Conservation (phyloP, 2,113 vertebrate genomes). For the Trogon surrucura region DNA sequence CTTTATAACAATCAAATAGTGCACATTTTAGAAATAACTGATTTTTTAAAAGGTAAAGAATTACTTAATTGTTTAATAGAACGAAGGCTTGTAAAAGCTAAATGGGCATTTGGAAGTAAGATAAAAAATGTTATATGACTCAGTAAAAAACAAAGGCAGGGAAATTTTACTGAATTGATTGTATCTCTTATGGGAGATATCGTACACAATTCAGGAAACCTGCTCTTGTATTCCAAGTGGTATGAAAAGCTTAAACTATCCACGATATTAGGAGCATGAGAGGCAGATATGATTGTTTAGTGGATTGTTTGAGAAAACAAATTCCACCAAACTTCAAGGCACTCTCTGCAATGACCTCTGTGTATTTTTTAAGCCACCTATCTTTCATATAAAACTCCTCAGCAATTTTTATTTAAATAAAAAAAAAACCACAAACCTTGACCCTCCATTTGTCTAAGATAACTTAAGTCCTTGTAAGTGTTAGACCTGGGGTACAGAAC, state of each 20-base stretch:
- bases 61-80: not conserved
- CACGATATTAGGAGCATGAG: not conserved
- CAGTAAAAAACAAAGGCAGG: not conserved
- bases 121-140: not conserved
- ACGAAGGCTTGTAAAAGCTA: not conserved
- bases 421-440: not conserved
- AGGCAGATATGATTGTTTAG: not conserved
- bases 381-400: not conserved
- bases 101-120: not conserved
- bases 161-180: not conserved
- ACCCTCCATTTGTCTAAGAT: not conserved
- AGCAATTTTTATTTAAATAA: not conserved
- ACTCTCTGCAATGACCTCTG: not conserved
- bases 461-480: conserved; percentile 19
- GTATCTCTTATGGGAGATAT: not conserved
- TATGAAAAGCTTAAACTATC: not conserved
- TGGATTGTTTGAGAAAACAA: not conserved
- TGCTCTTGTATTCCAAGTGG: not conserved
- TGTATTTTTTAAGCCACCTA: not conserved
- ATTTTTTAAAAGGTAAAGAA: not conserved
- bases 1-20: not conserved
- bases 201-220: not conserved
- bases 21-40: not conserved
- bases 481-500: not conserved
- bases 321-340: not conserved